These are phyloP conservation scores for Callithrix jacchus DNA, from an alignment of 2,113 vertebrate genomes.

Conservation along the genomic window DNA sequence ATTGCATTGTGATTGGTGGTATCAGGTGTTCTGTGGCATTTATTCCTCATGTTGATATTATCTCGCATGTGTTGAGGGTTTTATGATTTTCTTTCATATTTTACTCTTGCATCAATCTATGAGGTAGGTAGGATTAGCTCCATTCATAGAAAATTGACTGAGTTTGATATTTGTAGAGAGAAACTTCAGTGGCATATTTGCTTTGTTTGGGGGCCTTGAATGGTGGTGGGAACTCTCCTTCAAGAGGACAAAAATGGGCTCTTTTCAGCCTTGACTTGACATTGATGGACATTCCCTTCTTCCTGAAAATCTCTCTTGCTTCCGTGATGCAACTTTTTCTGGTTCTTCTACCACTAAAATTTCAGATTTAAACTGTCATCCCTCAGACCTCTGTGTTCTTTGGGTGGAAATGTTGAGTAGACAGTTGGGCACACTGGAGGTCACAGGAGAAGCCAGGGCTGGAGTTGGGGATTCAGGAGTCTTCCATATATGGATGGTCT, in stretches of 20 bases:
- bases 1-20: not conserved
- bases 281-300: not conserved
- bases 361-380: not conserved
- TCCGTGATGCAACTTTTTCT: not conserved
- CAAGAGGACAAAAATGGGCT: not conserved
- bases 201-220: not conserved
- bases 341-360: not conserved
- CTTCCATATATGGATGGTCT: rapidly evolving
- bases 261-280: not conserved
- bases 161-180: not conserved
- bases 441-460: not conserved
- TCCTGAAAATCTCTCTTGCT: not conserved
- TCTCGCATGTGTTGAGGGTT: not conserved
- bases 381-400: not conserved
- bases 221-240: not conserved
- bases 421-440: not conserved
- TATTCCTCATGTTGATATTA: not conserved
- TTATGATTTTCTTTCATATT: not conserved
- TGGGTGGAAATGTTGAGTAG: not conserved
- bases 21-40: no score
- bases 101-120: not conserved
- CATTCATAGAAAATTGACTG: not conserved
- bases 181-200: not conserved
- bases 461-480: not conserved
- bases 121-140: not conserved